Evolutionary conservation across 2,113 vertebrate genomes (phyloP), one percentile per base, ranked within the genome.

Genomic region (Pelecanus crispus): DNA sequence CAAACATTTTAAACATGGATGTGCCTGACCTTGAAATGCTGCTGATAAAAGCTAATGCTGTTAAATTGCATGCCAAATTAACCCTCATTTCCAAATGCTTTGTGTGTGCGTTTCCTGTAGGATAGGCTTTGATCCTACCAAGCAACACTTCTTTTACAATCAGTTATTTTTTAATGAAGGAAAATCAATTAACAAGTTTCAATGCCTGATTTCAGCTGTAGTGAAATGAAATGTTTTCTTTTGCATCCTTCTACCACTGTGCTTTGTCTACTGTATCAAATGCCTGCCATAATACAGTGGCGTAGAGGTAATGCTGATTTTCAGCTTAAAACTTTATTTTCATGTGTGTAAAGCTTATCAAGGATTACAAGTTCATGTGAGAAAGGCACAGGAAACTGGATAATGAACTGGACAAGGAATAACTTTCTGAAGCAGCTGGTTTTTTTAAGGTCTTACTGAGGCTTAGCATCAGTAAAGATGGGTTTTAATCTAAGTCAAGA

Each of bases 21-120:
- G 55, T 95, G 98, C 95, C 96, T 97, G 98, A 98, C 97, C 98
- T 98, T 97, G 97, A 92, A 91, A 97, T 96, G 97, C 98, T 98
- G 97, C 98, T 98, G 98, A 98, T 98, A 98, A 98, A 98, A 97
- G 97, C 82, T 96, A 97, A 95, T 98, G 98, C 98, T 98, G 97
- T 98, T 98, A 98, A 98, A 92, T 91, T 96, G 96, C 96, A 93
- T 97, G 96, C 81, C 90, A 97, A 96, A 96, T 97, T 98, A 97
- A 94, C 96, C 88, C 94, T 96, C 73, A 91, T 96, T 96, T 94
- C 96, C 95, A 97, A 94, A 92, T 62, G 91, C 92, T 95, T 96
- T 95, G 89, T 97, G 66, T 88, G 79, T 95, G 81, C 6, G 3
- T 94, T 97, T 96, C 94, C 91, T 95, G 92, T 87, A 93, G 94